phyloP scores from a whole-genome alignment of 2,888 invertebrate species.

The Euzetes globulus region DNA sequence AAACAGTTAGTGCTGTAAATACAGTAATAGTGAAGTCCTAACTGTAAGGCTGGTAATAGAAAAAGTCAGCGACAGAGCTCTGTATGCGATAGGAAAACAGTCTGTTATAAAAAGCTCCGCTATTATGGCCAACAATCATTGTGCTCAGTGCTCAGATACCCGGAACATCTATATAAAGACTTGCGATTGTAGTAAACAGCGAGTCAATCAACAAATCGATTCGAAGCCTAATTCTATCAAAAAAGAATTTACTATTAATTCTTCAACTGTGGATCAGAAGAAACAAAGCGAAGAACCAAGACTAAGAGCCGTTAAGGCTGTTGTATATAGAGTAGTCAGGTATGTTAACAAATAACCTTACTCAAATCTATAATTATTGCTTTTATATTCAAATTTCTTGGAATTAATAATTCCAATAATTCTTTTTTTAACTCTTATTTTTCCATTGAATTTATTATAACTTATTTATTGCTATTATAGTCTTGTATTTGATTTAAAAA shows the following conservation, averaged over 20 bases:
- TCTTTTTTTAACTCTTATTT: background rate
- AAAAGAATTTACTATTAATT: background rate
- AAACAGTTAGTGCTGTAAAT: background rate
- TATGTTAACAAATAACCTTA: conserved; percentile 2
- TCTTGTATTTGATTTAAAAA: background rate
- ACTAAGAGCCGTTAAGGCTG: conserved; percentile 30
- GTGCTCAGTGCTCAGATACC: conserved; percentile 30
- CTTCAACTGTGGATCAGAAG: conserved; percentile 26
- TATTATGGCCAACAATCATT: conserved; percentile 23
- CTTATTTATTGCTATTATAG: background rate
- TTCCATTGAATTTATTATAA: background rate
- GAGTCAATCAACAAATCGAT: conserved; percentile 10
- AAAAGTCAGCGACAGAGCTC: conserved; percentile 1
- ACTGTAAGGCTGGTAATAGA: conserved; percentile 3
- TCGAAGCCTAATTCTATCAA: conserved; percentile 6
- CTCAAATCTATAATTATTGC: background rate
- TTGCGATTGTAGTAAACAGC: conserved; percentile 24
- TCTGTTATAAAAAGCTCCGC: conserved; percentile 24
- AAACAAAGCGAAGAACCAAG: conserved; percentile 11
- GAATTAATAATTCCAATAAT: background rate
- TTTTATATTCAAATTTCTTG: background rate
- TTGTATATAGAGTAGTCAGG: conserved; percentile 27
- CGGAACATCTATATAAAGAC: conserved; percentile 31
- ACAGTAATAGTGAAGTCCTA: background rate
- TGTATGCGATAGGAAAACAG: background rate